These are phyloP conservation scores for Athene noctua DNA, from an alignment of 2,113 vertebrate species.

Conservation along the genomic window DNA sequence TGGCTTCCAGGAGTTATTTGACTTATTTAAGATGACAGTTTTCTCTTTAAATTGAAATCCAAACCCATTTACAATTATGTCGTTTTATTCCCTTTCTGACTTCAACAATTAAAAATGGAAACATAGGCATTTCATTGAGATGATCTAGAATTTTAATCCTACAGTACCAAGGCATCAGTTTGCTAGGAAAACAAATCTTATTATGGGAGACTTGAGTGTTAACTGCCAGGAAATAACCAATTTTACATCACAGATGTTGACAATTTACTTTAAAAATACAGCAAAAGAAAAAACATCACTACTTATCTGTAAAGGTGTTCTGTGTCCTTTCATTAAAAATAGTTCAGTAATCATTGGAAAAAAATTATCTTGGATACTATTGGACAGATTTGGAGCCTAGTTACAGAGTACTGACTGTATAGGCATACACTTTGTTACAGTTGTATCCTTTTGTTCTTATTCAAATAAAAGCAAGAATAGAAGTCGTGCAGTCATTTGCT, in stretches of 20 bases:
- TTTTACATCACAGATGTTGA: constrained; percentile 32
- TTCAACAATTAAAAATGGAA: constrained; percentile 56
- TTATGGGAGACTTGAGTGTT: constrained; percentile 27
- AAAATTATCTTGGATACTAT: not conserved
- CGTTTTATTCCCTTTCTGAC: constrained; percentile 13
- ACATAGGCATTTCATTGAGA: constrained; percentile 24
- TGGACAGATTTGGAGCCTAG: not conserved
- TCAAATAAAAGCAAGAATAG: not conserved
- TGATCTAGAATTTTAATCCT: constrained; percentile 50
- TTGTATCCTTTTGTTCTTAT: not conserved
- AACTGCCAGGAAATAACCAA: constrained; percentile 49
- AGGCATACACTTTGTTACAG: not conserved
- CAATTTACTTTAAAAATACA: constrained; percentile 30
- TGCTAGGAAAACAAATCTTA: constrained; percentile 30
- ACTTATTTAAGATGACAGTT: constrained; percentile 48
- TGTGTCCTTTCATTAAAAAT: not conserved
- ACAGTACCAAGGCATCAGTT: constrained; percentile 22
- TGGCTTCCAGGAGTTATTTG: constrained; percentile 31
- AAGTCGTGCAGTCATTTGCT: not conserved
- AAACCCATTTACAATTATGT: constrained; percentile 3
- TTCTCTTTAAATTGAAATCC: constrained; percentile 40
- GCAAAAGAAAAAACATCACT: not conserved
- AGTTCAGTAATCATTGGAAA: not conserved
- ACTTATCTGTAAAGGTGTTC: not conserved
- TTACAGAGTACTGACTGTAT: not conserved